Percentiles rank a stretch among this genome's conserved stretches.
phyloP scores from a whole-genome alignment of 64 coral and sea anemone genomes.

The Pocillopora verrucosa region DNA sequence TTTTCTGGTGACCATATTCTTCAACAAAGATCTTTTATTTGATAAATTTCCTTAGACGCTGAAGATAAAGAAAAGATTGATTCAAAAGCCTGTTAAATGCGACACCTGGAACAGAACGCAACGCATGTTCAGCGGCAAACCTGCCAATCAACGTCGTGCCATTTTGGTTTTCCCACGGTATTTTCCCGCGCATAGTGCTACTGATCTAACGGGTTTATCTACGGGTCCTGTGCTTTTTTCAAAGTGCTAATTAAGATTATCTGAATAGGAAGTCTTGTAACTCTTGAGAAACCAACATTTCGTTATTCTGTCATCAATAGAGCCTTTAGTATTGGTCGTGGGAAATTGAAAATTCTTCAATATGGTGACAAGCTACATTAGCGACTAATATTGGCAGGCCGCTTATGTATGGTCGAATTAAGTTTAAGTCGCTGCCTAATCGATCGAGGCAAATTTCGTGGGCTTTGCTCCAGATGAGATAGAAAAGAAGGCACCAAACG shows the following conservation, averaged over 20 bases:
- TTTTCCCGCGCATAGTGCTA: neutral
- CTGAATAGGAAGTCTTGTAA: neutral
- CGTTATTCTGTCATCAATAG: neutral
- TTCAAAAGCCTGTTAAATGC: neutral
- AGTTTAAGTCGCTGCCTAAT: neutral
- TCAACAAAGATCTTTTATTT: neutral
- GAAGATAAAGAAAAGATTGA: neutral
- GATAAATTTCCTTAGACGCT: neutral
- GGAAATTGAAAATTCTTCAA: constrained; percentile 1
- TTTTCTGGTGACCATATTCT: neutral
- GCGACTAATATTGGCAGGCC: neutral
- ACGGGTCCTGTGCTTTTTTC: neutral
- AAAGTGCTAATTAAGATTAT: constrained; percentile 35
- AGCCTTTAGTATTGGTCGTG: constrained; percentile 25
- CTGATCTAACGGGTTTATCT: constrained; percentile 4
- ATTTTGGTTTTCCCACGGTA: constrained; percentile 25
- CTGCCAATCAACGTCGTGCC: neutral
- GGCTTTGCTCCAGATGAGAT: neutral
- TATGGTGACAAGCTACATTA: neutral
- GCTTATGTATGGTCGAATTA: neutral
- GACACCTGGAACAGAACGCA: neutral
- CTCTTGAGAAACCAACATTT: neutral
- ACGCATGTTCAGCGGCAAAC: neutral
- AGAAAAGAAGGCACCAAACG: neutral
- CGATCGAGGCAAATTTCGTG: neutral